Percentiles rank a stretch among this genome's conserved stretches.
phyloP scores from a whole-genome alignment of 1,140 invertebrate species.

The Musca vetustissima region DNA sequence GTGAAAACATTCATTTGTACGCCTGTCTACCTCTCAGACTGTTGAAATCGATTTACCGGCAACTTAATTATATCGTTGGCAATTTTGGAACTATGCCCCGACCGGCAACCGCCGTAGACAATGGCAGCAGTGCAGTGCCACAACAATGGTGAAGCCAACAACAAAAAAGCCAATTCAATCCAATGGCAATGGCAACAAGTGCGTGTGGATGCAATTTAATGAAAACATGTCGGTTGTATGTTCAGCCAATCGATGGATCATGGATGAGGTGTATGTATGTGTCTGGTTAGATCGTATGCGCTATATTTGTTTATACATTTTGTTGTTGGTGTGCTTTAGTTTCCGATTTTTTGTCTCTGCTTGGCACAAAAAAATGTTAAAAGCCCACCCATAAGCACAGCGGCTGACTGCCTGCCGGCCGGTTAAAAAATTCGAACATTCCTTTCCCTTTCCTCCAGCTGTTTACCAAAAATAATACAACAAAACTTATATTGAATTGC shows the following conservation, averaged over 20 bases:
- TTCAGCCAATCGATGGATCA: neutral
- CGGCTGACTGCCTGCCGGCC: no score
- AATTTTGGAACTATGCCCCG: neutral
- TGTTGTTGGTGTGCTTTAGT: neutral
- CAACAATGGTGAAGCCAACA: no score
- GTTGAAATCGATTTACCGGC: conserved; percentile 20
- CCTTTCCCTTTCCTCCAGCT: no score
- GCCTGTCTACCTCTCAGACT: conserved; percentile 18
- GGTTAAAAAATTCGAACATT: no score
- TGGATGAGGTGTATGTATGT: neutral
- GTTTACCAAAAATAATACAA: no score
- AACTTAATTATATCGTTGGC: conserved; percentile 19
- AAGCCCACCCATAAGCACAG: conserved; percentile 17
- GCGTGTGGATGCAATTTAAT: conserved; percentile 22
- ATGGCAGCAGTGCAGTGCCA: no score
- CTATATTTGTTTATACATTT: conserved; percentile 16
- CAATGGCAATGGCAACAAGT: conserved; percentile 4
- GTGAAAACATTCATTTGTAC: conserved; percentile 22
- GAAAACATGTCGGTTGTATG: conserved; percentile 20
- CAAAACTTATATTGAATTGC: no score
- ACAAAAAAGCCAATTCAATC: no score
- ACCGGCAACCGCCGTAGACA: no score
- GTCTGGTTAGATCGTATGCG: neutral
- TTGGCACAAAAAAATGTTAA: neutral
- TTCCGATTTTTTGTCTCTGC: neutral